phyloP scores from a whole-genome alignment of 2,113 vertebrate genomes.

The Electrona antarctica region DNA sequence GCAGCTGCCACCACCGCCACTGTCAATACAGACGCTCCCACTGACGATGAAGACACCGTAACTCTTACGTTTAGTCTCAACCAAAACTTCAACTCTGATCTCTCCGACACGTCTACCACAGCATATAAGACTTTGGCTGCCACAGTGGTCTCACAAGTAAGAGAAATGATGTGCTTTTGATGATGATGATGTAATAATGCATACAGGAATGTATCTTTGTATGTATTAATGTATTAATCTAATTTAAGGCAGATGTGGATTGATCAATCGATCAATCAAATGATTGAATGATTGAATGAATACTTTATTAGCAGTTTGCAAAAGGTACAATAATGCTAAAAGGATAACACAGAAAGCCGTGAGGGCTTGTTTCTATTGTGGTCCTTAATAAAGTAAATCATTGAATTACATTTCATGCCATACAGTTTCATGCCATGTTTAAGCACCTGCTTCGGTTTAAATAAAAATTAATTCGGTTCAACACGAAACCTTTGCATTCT shows the following conservation, averaged over 20 bases:
- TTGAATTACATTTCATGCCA: too few relatives aligned
- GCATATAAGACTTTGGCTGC: slow-evolving; percentile 24
- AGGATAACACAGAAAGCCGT: too few relatives aligned
- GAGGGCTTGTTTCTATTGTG: too few relatives aligned
- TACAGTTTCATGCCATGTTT: too few relatives aligned
- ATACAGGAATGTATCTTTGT: not conserved
- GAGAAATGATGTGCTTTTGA: not conserved
- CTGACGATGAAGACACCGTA: slow-evolving; percentile 35
- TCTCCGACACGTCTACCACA: not conserved
- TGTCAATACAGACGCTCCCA: slow-evolving; percentile 35
- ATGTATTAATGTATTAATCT: not conserved
- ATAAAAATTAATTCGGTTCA: too few relatives aligned
- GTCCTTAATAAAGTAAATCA: too few relatives aligned
- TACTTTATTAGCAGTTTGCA: too few relatives aligned
- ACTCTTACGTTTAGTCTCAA: slow-evolving; percentile 38
- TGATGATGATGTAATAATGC: too few relatives aligned
- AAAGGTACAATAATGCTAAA: too few relatives aligned
- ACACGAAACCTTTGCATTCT: not conserved
- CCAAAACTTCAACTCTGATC: slow-evolving; percentile 19
- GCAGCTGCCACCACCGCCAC: not conserved
- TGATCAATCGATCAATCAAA: too few relatives aligned
- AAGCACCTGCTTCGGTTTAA: too few relatives aligned
- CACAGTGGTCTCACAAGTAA: slow-evolving; percentile 42
- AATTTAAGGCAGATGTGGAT: not conserved
- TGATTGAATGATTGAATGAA: too few relatives aligned